Evolutionary conservation across 2,888 invertebrate genomes (phyloP).

Genomic region (Labia minor): DNA sequence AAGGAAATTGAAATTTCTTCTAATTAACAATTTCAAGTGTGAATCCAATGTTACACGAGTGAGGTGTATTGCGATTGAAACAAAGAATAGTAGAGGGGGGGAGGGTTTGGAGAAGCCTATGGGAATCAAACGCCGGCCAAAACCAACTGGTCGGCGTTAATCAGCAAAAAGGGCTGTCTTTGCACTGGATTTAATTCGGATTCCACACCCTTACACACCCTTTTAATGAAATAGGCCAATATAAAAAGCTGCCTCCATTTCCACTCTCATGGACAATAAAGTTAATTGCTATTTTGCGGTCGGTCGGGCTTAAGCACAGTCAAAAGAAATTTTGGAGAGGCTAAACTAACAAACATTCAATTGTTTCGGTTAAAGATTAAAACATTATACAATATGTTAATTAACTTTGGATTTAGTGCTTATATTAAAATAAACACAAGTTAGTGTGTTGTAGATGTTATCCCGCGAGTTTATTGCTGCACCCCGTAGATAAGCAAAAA

Average conservation of each 20-base stretch:
- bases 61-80: neutral
- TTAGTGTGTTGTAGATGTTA: conserved; percentile 1
- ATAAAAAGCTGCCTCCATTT: conserved; percentile 8
- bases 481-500: conserved; percentile 2
- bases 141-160: conserved; percentile 8
- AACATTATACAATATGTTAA: conserved; percentile 13
- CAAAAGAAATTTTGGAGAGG: neutral
- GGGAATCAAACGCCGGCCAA: conserved; percentile 9
- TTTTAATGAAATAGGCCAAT: conserved; percentile 13
- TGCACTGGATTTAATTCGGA: conserved; percentile 13
- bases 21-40: conserved; percentile 13
- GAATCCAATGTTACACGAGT: neutral
- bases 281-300: conserved; percentile 13
- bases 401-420: conserved; percentile 13
- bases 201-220: conserved; percentile 13
- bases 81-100: neutral
- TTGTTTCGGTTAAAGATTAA: conserved; percentile 13
- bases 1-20: conserved; percentile 13
- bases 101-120: neutral
- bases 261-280: conserved; percentile 13
- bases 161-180: conserved; percentile 13
- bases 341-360: conserved; percentile 8
- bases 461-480: conserved; percentile 4
- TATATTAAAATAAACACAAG: conserved; percentile 13
- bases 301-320: neutral